These are phyloP conservation scores for Unio pictorum DNA, from an alignment of 2,888 invertebrate genomes.

Conservation along the genomic window DNA sequence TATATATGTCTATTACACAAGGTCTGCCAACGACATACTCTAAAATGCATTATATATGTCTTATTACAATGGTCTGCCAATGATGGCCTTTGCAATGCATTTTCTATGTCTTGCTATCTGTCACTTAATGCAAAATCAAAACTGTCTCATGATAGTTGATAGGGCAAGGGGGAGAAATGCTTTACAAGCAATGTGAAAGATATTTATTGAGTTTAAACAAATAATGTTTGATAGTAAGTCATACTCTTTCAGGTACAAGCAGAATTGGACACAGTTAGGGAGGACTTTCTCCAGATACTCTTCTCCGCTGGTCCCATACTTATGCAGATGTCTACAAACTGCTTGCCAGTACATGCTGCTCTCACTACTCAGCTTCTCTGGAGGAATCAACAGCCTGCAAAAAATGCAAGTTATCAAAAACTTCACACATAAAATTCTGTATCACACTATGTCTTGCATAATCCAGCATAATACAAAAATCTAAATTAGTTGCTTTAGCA, in stretches of 20 bases:
- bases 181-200: neutral
- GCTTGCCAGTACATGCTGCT: slow-evolving; percentile 78
- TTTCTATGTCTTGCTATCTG: too few relatives aligned
- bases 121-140: too few relatives aligned
- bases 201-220: neutral
- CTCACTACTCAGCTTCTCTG: slow-evolving; percentile 65
- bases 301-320: slow-evolving; percentile 70
- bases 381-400: slow-evolving; percentile 59
- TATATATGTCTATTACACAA: too few relatives aligned
- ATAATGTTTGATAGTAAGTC: slow-evolving; percentile 34
- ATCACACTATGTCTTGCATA: too few relatives aligned
- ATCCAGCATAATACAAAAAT: too few relatives aligned
- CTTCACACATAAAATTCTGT: neutral
- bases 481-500: too few relatives aligned
- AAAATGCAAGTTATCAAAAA: slow-evolving; percentile 1
- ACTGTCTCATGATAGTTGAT: too few relatives aligned
- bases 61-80: too few relatives aligned
- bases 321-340: slow-evolving; percentile 74
- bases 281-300: slow-evolving; percentile 76
- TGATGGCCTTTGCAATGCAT: too few relatives aligned
- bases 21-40: too few relatives aligned
- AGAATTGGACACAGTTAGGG: slow-evolving; percentile 83
- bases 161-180: neutral
- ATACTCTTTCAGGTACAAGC: slow-evolving; percentile 82
- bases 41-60: too few relatives aligned